Base-by-base conservation (phyloP, 1,140 invertebrate species). In the Danaus melanippus region DNA sequence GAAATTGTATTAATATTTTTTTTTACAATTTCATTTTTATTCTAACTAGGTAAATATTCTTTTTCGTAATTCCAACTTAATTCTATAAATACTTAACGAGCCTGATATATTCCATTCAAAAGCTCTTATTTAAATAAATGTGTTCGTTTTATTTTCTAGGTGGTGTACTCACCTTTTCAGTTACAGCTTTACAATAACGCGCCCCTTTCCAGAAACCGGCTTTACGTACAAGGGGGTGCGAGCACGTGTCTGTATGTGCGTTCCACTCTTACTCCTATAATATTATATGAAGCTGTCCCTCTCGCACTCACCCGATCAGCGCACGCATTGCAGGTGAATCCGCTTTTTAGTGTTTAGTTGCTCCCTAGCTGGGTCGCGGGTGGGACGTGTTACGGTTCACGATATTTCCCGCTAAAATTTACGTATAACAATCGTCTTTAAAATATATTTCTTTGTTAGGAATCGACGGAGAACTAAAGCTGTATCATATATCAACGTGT, bases 301-400 rank as follows among this genome's bases (percentile, higher is more conserved):
- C n/a, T 74, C 66, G 8, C n/a, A 32, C 69, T 52, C 57, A 66
- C 68, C 65, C 72, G 71, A 76, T 72, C 76, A 81, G 77, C 81
- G 79, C 79, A 84, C 81, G 81, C 79, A 84, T 76, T 84, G 81
- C 81, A 84, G 81, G 81, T 84, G 77, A 76, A 78, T 69, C 58
- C 58, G 69, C 64, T 58, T 50, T 61, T 54, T 62, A 42, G 53
- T 56, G 52, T 66, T 81, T 67, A 84, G 81, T 84, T 75, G 71
- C 62, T 69, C 67, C 65, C 55, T 57, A 58, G 66, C 59, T 53
- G 59, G 54, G 61, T 57, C 62, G 76, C 74, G 67, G 71, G 76
- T 60, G 66, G 70, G 58, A 69, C 72, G 78, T 55, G 64, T 69
- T 60, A 15, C 11, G 43, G 50, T 52, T 40, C 46, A 21, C 12